Base-by-base conservation (phyloP, 2,113 vertebrate genomes). In the Halcyon senegalensis region DNA sequence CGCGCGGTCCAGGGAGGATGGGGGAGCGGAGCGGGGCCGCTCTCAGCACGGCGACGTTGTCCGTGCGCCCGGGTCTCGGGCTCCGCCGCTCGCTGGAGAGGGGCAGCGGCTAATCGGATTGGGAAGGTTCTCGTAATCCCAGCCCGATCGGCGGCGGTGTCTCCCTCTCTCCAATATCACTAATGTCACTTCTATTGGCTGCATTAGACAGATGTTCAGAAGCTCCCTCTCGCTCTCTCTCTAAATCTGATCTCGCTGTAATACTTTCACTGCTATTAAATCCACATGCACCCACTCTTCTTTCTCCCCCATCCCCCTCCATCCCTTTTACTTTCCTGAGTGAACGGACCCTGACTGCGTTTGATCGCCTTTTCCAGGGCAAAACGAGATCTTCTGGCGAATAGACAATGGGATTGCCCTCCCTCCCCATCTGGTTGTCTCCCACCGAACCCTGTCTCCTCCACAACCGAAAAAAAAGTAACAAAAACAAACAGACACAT, bases 251-350 rank as follows among this genome's bases (percentile, higher is more conserved):
- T 98, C 97, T 85, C 88, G 31, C 93, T 81, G 87, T 95, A 98
- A 97, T 96, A 98, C 98, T 98, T 97, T 98, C 98, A 95, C 97
- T 97, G 97, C 96, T 96, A 95, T 96, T 98, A 97, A 98, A 98
- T 96, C 97, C 97, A 96, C 96, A 96, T 87, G 92, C 94, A 92
- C 63, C 63, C 84, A 85, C 62, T 93, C 53, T 58, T 88, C 87
- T 68, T 13, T 12, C 19, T 19, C 5, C 35, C 17, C 16, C 8
- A 8, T 2, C 20, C 46, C 23, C 37, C 55, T 10, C 53, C 41
- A 63, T 87, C 84, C 93, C 92, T 97, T 96, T 96, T 97, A 93
- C 94, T 92, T 96, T 96, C 73, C 80, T 91, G 59, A 81, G 75
- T 74, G 89, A 79, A 86, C 75, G 90, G 78, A 86, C 75, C 43